Conservation (phyloP, 1,140 invertebrate species). For the Leptoteleia sp. region DNA sequence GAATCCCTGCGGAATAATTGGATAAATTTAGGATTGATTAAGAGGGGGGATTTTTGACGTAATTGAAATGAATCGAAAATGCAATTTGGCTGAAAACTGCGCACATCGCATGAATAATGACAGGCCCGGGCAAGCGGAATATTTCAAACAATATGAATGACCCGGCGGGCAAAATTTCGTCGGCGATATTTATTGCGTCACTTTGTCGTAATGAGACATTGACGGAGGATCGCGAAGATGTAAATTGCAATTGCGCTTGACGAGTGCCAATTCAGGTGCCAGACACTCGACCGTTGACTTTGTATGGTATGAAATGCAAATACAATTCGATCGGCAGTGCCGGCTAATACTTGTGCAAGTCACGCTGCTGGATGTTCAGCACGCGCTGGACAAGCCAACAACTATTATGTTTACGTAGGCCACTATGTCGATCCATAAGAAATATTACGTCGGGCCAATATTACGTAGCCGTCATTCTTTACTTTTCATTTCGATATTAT, state of each 20-base stretch:
- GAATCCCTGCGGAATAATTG: too few relatives aligned
- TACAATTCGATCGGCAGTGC: slow-evolving; percentile 56
- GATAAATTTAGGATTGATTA: too few relatives aligned
- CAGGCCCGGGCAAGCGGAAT: slow-evolving; percentile 20
- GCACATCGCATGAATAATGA: slow-evolving; percentile 41
- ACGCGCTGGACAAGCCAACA: slow-evolving; percentile 45
- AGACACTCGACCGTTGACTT: slow-evolving; percentile 63
- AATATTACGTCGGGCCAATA: slow-evolving; percentile 29
- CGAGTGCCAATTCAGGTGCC: slow-evolving; percentile 45
- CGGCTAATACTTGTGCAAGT: slow-evolving; percentile 48
- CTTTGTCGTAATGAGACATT: slow-evolving; percentile 56
- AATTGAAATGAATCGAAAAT: slow-evolving; percentile 33
- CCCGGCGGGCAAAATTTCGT: slow-evolving; percentile 34
- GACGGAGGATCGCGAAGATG: slow-evolving; percentile 47
- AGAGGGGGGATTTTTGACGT: not conserved
- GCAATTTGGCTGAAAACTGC: slow-evolving; percentile 18
- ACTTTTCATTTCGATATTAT: slow-evolving; percentile 28
- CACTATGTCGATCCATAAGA: slow-evolving; percentile 25
- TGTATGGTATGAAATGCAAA: slow-evolving; percentile 65
- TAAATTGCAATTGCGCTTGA: slow-evolving; percentile 56
- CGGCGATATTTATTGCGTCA: slow-evolving; percentile 52
- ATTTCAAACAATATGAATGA: slow-evolving; percentile 59
- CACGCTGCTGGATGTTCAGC: slow-evolving; percentile 32
- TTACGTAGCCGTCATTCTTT: slow-evolving; percentile 8
- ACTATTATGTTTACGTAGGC: slow-evolving; percentile 55